Conservation (phyloP, 2,797 vertebrate species). For the Dallia pectoralis region DNA sequence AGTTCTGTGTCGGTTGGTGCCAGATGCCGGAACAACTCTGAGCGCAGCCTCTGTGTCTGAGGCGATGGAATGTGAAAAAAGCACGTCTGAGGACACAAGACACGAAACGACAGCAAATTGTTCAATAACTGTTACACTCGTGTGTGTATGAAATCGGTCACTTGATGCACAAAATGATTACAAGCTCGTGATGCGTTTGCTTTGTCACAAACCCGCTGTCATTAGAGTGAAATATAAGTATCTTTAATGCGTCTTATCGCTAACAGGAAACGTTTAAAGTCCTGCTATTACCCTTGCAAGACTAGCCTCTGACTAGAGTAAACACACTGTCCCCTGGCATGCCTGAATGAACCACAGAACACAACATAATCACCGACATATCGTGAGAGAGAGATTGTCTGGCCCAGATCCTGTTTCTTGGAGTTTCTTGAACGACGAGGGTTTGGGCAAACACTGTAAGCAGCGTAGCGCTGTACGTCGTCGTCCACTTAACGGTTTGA, state of each 20-base stretch:
- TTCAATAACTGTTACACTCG: background rate
- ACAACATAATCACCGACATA: background rate
- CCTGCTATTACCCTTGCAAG: background rate
- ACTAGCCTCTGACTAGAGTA: background rate
- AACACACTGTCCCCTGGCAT: slow-evolving; percentile 10
- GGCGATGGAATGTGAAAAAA: background rate
- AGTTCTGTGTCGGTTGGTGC: background rate
- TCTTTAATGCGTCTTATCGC: background rate
- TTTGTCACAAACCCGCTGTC: background rate
- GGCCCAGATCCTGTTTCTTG: background rate
- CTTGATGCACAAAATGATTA: background rate
- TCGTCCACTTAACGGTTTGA: background rate
- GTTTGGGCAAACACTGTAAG: background rate
- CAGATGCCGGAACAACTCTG: background rate
- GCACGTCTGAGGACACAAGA: background rate
- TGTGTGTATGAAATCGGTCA: background rate
- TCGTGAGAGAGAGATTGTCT: background rate
- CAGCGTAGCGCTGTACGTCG: background rate
- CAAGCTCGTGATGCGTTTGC: background rate
- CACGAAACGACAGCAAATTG: background rate
- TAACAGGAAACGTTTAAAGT: background rate
- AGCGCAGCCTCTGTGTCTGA: background rate
- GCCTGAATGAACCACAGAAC: background rate
- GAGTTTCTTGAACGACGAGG: background rate
- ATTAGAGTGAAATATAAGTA: background rate